Evolutionary conservation across 1,140 invertebrate genomes (phyloP), one percentile per base, ranked within the genome.

Genomic region (Epicauta chinensis): DNA sequence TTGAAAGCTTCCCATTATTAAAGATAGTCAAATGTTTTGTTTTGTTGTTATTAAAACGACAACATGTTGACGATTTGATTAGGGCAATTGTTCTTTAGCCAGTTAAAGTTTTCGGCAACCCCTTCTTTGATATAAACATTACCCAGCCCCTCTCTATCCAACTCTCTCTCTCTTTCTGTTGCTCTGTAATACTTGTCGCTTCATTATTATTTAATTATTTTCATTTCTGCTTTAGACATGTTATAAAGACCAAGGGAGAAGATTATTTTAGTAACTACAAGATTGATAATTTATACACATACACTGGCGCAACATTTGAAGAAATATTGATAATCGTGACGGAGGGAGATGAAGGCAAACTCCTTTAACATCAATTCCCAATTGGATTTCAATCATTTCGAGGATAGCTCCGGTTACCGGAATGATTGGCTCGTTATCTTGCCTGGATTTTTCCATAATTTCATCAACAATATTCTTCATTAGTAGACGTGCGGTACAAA

Each of bases 201-300:
- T 69, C 68, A 69, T 70, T 69, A 69, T 69, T 70, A 70, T 70
- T 70, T 69, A 68, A 70, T 70, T 70, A 70, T 70, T 70, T 70
- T 70, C 68, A 67, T 70, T 70, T 70, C 68, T 69, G 66, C 59
- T 60, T 55, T 50, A 66, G 67, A 70, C 68, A 63, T 63, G 64
- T 67, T 62, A 58, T 51, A 47, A 52, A 23, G 23, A 23, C 23
- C 23, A 23, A 23, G 45, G 45, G 45, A 47, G 45, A 23, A 23
- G 23, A 23, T 23, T 23, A 23, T 23, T 23, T 23, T 23, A 7
- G 23, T 23, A 23, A 23, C 23, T 36, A 16, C 38, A 17, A 47
- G 45, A 47, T 47, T 47, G 45, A 47, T 47, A 47, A 47, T 47
- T 47, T 37, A 47, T 34, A 47, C 23, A 23, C 4, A 23, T 7